A percentile compares a stretch with the other conserved stretches of the same genome.
phyloP scores from a whole-genome alignment of 2,797 vertebrate genomes.

The Miichthys miiuy region DNA sequence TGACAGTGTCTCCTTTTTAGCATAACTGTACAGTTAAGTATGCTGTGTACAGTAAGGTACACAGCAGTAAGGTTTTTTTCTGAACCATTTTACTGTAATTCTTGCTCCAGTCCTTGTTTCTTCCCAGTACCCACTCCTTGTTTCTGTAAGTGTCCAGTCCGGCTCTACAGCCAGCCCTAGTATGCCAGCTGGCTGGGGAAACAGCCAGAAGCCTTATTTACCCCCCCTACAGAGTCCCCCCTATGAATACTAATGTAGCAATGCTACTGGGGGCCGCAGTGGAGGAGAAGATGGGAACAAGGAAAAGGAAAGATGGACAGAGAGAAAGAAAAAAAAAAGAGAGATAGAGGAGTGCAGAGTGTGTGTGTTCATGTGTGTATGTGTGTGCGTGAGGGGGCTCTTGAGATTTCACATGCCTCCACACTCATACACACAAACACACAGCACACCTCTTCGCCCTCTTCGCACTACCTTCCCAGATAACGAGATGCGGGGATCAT shows the following conservation, averaged over 20 bases:
- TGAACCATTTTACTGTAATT: conserved; percentile 45
- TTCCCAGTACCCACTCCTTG: conserved; percentile 53
- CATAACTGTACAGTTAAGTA: conserved; percentile 25
- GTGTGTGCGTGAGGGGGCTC: background rate
- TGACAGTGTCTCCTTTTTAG: conserved; percentile 32
- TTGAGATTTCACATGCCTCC: conserved; percentile 54
- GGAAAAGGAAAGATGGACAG: conserved; percentile 48
- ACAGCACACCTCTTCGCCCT: conserved; percentile 29
- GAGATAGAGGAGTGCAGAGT: conserved; percentile 29
- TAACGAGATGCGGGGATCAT: conserved; percentile 87
- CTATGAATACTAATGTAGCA: conserved; percentile 75
- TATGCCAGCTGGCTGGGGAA: conserved; percentile 74
- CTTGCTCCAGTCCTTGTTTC: conserved; percentile 22
- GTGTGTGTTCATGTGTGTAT: background rate
- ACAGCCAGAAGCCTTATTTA: conserved; percentile 68
- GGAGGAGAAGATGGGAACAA: conserved; percentile 49
- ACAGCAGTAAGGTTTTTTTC: conserved; percentile 33
- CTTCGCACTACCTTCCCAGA: conserved; percentile 79
- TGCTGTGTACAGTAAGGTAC: conserved; percentile 30
- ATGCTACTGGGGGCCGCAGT: conserved; percentile 50
- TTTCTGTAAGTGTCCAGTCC: conserved; percentile 66
- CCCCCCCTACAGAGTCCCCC: conserved; percentile 44
- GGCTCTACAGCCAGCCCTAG: conserved; percentile 54
- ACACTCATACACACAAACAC: conserved; percentile 40
- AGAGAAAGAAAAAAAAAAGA: conserved; percentile 27